Evolutionary conservation across 2,888 invertebrate genomes (phyloP).

Genomic region (Melipona beecheii): DNA sequence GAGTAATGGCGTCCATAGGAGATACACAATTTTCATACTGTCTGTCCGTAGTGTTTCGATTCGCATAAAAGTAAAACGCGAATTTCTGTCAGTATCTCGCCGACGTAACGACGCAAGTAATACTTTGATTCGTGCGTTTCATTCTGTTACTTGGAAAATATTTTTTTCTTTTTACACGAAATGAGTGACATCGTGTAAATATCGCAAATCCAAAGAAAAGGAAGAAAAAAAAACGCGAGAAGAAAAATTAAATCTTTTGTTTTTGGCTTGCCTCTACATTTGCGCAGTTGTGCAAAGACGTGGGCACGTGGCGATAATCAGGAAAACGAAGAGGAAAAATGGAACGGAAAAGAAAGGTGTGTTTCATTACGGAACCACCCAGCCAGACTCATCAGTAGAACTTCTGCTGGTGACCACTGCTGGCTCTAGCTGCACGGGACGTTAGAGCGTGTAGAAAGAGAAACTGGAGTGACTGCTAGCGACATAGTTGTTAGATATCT

Average conservation of each 20-base stretch:
- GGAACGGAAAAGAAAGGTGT: not conserved
- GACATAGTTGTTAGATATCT: not conserved
- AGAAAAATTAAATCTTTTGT: not conserved
- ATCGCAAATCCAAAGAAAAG: not conserved
- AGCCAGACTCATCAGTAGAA: not conserved
- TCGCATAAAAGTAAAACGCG: constrained; percentile 19
- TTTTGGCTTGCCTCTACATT: not conserved
- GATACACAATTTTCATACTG: constrained; percentile 57
- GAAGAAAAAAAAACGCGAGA: not conserved
- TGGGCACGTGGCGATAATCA: not conserved
- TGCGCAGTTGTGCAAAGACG: not conserved
- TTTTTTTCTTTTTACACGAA: constrained; percentile 11
- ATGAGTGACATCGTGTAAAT: constrained; percentile 47
- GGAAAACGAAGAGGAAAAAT: not conserved
- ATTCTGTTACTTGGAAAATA: not conserved
- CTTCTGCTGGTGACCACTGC: not conserved
- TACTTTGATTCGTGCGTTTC: not conserved
- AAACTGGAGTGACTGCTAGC: not conserved
- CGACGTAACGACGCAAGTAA: not conserved
- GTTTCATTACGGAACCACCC: not conserved
- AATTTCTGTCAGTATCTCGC: constrained; percentile 3
- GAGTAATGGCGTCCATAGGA: constrained; percentile 68
- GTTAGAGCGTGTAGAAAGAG: not conserved
- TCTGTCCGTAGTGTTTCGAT: constrained; percentile 52
- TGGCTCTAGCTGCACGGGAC: not conserved